phyloP scores from a whole-genome alignment of 2,797 vertebrate genomes.

The Cyprinella venusta region DNA sequence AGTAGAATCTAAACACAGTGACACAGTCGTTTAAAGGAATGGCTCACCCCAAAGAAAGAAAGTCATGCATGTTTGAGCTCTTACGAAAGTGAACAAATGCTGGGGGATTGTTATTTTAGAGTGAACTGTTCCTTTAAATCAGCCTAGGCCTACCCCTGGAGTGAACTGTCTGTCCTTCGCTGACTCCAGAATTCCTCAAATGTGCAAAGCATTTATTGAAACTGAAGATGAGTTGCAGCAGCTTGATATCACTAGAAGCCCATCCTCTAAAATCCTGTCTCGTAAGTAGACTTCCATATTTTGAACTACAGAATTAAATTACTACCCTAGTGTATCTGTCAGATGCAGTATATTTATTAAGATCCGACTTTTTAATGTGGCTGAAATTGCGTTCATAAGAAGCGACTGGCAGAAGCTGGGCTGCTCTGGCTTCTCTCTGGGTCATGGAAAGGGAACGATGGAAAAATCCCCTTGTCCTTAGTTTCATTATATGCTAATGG shows the following conservation, averaged over 20 bases:
- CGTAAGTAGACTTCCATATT: slow-evolving; percentile 1
- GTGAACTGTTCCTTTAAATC: neutral
- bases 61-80: neutral
- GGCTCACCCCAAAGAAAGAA: neutral
- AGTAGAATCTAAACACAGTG: neutral
- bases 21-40: neutral
- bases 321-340: slow-evolving; percentile 2
- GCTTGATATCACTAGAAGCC: neutral
- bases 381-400: slow-evolving; percentile 58
- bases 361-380: slow-evolving; percentile 36
- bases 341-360: slow-evolving; percentile 8
- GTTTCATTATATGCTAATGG: slow-evolving; percentile 73
- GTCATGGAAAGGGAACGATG: slow-evolving; percentile 56
- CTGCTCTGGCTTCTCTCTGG: slow-evolving; percentile 53
- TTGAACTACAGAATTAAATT: slow-evolving; percentile 7
- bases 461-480: slow-evolving; percentile 52
- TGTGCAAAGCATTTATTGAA: slow-evolving; percentile 17
- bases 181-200: slow-evolving; percentile 34
- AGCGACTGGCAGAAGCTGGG: slow-evolving; percentile 40
- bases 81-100: neutral
- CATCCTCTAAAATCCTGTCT: neutral
- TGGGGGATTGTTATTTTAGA: neutral
- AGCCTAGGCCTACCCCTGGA: neutral
- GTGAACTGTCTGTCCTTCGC: slow-evolving; percentile 20
- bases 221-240: slow-evolving; percentile 20